Base-by-base conservation (phyloP, 2,113 vertebrate species). In the Spea multiplicata region DNA sequence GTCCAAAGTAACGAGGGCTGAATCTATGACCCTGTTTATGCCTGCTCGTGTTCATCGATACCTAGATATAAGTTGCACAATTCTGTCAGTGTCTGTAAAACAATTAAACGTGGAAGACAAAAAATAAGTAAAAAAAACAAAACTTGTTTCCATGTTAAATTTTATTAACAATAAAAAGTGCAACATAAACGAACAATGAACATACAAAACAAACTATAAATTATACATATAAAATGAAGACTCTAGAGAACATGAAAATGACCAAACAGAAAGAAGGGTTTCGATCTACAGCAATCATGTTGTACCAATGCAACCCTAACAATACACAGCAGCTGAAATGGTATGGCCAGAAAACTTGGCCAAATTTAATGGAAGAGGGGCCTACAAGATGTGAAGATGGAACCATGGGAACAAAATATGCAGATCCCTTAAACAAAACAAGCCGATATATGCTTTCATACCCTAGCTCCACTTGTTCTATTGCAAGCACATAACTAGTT, bases 101-200 rank as follows among this genome's bases (percentile, higher is more conserved):
- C 30, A 30, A n/a, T n/a, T n/a, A n/a, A 8, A 53, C 1, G 10
- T 53, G 50, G 50, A 8, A 53, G 50, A 53, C 10, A 10, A 53
- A 53, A 52, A 52, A 52, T 52, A 52, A 5, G 5, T 8, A 52
- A 52, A 52, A 52, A 52, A 8, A 52, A 5, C 50, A 52, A 52
- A n/a, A 8, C 1, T 17, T 68, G 13, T n/a, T 49, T 10, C 17
- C 44, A 77, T 59, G 55, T 70, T 71, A 30, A 62, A 44, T 71
- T 77, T 93, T 93, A 93, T 93, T 93, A 90, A 88, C 88, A 91
- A 30, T 30, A 30, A 93, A 88, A 84, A 90, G 88, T 88, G 90
- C 84, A 88, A 87, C 82, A 84, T 64, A 81, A 84, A 87, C 82
- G 61, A 49, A 83, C 75, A 87, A 85, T 84, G 46, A 91, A 76